phyloP scores from a whole-genome alignment of 1,140 invertebrate species.

The Pteromalus puparum region DNA sequence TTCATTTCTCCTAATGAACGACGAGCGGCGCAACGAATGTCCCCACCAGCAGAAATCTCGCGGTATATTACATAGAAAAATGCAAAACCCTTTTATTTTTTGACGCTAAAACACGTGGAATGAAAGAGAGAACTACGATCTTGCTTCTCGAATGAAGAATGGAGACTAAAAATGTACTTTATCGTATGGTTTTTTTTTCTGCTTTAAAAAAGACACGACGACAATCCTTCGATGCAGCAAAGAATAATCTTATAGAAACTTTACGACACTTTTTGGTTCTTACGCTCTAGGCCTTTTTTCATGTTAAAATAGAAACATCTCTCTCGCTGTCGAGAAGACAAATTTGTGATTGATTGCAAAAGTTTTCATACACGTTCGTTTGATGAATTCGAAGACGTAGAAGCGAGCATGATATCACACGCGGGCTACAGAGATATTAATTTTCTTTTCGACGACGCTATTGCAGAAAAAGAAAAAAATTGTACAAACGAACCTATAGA shows the following conservation, averaged over 20 bases:
- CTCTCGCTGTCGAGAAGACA: background rate
- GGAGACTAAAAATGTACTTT: background rate
- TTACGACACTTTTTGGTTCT: conserved; percentile 9
- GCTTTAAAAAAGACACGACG: background rate
- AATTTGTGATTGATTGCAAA: conserved; percentile 23
- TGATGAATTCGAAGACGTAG: conserved; percentile 35
- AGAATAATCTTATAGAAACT: background rate
- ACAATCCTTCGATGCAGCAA: background rate
- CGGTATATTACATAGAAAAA: conserved; percentile 24
- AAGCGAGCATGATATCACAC: conserved; percentile 39
- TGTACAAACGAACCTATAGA: conserved; percentile 31
- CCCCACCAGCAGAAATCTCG: background rate
- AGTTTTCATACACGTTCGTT: conserved; percentile 13
- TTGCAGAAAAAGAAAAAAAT: background rate
- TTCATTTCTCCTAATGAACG: background rate
- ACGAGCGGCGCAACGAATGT: background rate
- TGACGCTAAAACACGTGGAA: conserved; percentile 1
- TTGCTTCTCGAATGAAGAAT: background rate
- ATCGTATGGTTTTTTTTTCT: background rate
- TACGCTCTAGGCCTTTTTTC: background rate
- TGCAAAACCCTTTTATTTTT: conserved; percentile 15
- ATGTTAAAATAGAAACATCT: background rate
- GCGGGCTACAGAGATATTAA: background rate
- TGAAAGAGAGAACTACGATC: conserved; percentile 5
- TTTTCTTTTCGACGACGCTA: conserved; percentile 5